These are phyloP conservation scores for Drosophila baimaii DNA, from an alignment of 1,140 invertebrate species.

Conservation along the genomic window DNA sequence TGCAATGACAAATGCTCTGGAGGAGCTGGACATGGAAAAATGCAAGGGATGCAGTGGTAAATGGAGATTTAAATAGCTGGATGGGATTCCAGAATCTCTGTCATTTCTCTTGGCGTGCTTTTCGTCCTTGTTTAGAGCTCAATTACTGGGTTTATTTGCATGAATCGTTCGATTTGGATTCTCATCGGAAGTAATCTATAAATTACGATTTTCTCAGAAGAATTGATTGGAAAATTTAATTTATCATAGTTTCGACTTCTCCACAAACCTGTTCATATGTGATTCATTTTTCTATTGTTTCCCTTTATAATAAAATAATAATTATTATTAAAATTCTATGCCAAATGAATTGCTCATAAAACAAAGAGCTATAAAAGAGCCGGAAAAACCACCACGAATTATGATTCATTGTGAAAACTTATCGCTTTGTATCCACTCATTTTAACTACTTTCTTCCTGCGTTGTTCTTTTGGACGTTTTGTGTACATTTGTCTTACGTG, in stretches of 20 bases:
- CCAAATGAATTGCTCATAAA: slow-evolving; percentile 12
- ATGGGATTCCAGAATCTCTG: slow-evolving; percentile 32
- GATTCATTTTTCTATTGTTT: too few relatives aligned
- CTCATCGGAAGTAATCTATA: neutral
- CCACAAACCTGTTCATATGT: too few relatives aligned
- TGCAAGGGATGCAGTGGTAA: slow-evolving; percentile 34
- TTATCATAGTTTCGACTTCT: too few relatives aligned
- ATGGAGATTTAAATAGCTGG: slow-evolving; percentile 53
- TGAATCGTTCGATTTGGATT: slow-evolving; percentile 20
- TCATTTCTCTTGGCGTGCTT: slow-evolving; percentile 1
- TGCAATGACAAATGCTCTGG: slow-evolving; percentile 40
- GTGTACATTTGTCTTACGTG: slow-evolving; percentile 57
- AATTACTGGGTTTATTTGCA: slow-evolving; percentile 38
- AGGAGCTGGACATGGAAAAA: slow-evolving; percentile 18
- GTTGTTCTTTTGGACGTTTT: slow-evolving; percentile 32
- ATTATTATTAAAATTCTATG: neutral
- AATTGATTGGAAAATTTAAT: neutral
- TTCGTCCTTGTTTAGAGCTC: slow-evolving; percentile 6
- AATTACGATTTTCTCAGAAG: neutral
- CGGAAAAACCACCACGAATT: slow-evolving; percentile 13
- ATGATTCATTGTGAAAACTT: slow-evolving; percentile 31
- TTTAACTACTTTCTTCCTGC: slow-evolving; percentile 32
- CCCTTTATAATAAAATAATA: too few relatives aligned
- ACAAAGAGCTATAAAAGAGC: neutral
- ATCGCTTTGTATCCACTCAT: slow-evolving; percentile 30